Base-by-base conservation (phyloP, 1,140 invertebrate genomes). In the Rhynchophorus ferrugineus region DNA sequence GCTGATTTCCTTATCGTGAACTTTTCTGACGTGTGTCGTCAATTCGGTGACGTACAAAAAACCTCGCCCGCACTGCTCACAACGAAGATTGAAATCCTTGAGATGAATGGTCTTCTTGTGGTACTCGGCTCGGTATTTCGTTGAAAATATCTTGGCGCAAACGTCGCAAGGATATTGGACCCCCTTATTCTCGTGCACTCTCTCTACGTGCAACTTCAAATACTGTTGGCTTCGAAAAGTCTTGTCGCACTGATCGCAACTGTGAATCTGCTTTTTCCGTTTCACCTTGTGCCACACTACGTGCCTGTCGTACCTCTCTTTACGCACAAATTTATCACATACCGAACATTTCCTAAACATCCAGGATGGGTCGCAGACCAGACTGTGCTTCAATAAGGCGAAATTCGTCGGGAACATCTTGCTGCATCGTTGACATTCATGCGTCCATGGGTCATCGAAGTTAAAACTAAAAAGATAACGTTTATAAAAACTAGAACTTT, bases 91-190 rank as follows among this genome's bases (percentile, higher is more conserved):
- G 11, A 52, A 56, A 22, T 56, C 54, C 3, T 53, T 51, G 2
- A 56, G 18, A 45, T 59, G 58, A 9, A 54, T 50, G 6, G 46
- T 53, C 17, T 54, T 46, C 52, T 84, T 77, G 49, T 67, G 68
- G 5, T 59, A 53, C 16, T 54, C 63, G 18, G 64, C 55, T 11
- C 59, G 60, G 7, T 61, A 64, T 41, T 78, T 79, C 56, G 80
- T 72, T 9, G 84, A 82, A 64, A 88, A 87, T 52, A 78, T 77
- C 41, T 84, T 72, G 2, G 77, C 78, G 69, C 88, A 91, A 42
- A 80, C 75, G 49, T 80, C 79, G 67, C 86, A 89, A 2, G 61
- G 48, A 39, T 55, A 54, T 16, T 44, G 17, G 2, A 52, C 36
- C 1, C 54, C 48, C 7, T 55, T 44, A 33, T 60, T 47, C 1